These are phyloP conservation scores for Scaptomyza tumidula DNA, from an alignment of 2,888 invertebrate species.

Conservation along the genomic window DNA sequence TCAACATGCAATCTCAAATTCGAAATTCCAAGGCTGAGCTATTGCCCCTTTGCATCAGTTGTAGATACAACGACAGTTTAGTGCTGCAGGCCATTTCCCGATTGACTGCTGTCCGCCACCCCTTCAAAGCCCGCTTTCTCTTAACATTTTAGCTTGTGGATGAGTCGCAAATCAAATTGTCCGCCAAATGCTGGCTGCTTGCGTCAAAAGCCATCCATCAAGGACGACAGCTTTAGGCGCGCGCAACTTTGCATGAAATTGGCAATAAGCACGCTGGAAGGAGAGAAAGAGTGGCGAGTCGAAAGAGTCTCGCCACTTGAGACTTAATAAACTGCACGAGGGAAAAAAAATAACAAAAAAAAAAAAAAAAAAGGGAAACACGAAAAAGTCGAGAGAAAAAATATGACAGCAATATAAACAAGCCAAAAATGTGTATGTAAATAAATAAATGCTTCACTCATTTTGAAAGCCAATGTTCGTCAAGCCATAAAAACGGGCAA, in stretches of 20 bases:
- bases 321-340: constrained; percentile 72
- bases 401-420: constrained; percentile 44
- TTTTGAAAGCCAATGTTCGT: constrained; percentile 64
- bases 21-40: constrained; percentile 28
- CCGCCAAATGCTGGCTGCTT: constrained; percentile 60
- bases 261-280: constrained; percentile 55
- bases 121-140: background rate
- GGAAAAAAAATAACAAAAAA: constrained; percentile 13
- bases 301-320: constrained; percentile 60
- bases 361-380: background rate
- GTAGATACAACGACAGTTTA: constrained; percentile 52
- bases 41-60: constrained; percentile 17
- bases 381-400: background rate
- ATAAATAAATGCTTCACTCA: constrained; percentile 78
- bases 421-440: constrained; percentile 62
- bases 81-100: constrained; percentile 41
- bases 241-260: constrained; percentile 75
- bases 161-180: constrained; percentile 73
- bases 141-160: constrained; percentile 7
- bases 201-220: constrained; percentile 76
- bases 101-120: constrained; percentile 18
- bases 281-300: constrained; percentile 11
- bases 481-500: constrained; percentile 28
- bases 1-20: constrained; percentile 48
- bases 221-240: constrained; percentile 65